Evolutionary conservation across 23 tunicate genomes (phyloP).

Genomic region (Phallusia fumigata): DNA sequence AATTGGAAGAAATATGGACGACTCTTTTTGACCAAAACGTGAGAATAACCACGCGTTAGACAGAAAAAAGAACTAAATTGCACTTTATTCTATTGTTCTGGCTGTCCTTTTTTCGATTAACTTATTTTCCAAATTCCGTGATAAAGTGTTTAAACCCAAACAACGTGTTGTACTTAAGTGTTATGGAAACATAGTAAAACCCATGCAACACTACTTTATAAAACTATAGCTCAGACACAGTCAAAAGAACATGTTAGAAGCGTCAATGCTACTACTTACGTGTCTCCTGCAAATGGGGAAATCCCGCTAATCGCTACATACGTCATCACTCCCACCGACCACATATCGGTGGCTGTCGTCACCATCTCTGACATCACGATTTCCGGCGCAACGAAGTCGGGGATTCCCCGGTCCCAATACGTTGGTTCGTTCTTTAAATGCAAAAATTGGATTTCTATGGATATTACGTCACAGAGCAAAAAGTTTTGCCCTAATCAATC

Average conservation of each 20-base stretch:
- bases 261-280: slow-evolving; percentile 23
- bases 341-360: slow-evolving; percentile 70
- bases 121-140: too few relatives aligned
- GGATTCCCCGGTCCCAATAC: slow-evolving; percentile 52
- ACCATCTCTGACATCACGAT: slow-evolving; percentile 38
- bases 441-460: neutral
- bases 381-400: slow-evolving; percentile 81
- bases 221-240: too few relatives aligned
- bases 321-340: slow-evolving; percentile 70
- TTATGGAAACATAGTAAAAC: too few relatives aligned
- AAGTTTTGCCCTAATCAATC: neutral
- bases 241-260: too few relatives aligned
- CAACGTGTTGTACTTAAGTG: neutral
- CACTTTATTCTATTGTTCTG: too few relatives aligned
- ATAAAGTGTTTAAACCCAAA: too few relatives aligned
- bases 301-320: slow-evolving; percentile 62
- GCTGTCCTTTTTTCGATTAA: too few relatives aligned
- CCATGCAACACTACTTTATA: too few relatives aligned
- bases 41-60: too few relatives aligned
- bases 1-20: too few relatives aligned
- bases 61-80: too few relatives aligned
- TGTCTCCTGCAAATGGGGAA: slow-evolving; percentile 69
- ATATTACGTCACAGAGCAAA: neutral
- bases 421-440: neutral
- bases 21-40: too few relatives aligned